Evolutionary conservation across 2,888 invertebrate genomes (phyloP), one percentile per base, ranked within the genome.

Genomic region (Sarcophaga subvicina): DNA sequence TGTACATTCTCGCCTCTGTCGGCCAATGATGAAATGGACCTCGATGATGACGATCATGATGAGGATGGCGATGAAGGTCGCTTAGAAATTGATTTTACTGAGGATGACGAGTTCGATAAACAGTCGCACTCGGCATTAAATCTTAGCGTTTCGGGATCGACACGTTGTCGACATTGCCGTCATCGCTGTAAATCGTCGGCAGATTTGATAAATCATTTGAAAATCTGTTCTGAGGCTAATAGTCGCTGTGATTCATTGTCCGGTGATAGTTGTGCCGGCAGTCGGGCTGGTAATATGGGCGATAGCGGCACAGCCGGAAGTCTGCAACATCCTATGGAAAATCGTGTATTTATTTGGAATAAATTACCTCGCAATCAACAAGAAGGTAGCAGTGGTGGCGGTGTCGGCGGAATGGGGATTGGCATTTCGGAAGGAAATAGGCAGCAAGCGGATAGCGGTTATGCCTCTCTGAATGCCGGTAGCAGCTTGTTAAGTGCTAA

Each of bases 171-270:
- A 93, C 96, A 96, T 91, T 98, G 98, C 92, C 95, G 97, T 88
- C 97, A 97, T 92, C 95, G 97, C 86, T 98, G 97, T 93, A 98
- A 98, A 94, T 97, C 97, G 45, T 97, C 97, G 89, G 95, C 96
- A 4, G 98, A 97, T 93, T 94, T 98, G 71, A 94, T 96, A 88
- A 94, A 95, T 83, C 98, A 98, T 92, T 94, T 97, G 92, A 95
- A 96, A 93, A 95, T 95, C 60, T 98, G 98, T 91, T 93, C 93
- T 10, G 95, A 95, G 89, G 95, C 95, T 67, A 93, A 93, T 85
- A 94, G 94, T 77, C 93, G 93, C 80, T 92, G 92, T 60, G 93
- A 93, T 86, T 93, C 93, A 1, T 83, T 90, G 69, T 92, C 92
- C 27, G 92, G 91, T 79, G 91, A 94, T 4, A 93, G 92, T 89